Base-by-base conservation (phyloP, 1,140 invertebrate genomes). In the Sarcophaga peregrina region DNA sequence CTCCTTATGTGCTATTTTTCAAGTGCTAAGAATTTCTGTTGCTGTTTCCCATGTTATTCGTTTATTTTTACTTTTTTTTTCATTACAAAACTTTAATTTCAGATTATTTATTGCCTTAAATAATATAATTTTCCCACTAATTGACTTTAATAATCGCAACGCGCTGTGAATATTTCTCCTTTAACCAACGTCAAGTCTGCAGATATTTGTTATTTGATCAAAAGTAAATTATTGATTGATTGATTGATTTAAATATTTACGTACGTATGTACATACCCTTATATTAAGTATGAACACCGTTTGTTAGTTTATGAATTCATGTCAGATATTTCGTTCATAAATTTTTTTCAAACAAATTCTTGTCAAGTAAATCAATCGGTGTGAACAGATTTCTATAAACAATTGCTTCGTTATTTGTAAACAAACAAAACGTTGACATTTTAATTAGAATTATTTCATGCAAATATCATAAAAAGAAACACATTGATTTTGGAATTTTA, bases 281-380 rank as follows among this genome's bases (percentile, higher is more conserved):
- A 5, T 48, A 76, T 74, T 45, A 73, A 17, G 10, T 25, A 68
- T 8, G 0, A 68, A 68, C 5, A 68, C 17, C 20, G 15, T 68
- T 20, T 68, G n/a, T 6, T 20, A 9, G n/a, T 76, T 76, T 76
- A 50, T 78, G 17, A 78, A 78, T 78, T 78, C 75, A 17, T 78
- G 75, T 78, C 75, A 78, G 50, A 78, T 50, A 48, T 78, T 25
- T 50, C 8, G 17, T 78, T 78, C 75, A 78, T 50, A 78, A 50
- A 78, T 78, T 78, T 78, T 78, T 37, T 37, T 1, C 8, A n/a
- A 17, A 47, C 74, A 76, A 50, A 52, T 50, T 52, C 75, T 78
- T 78, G 75, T 78, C 75, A 78, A 50, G 75, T 50, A 78, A 78
- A 78, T 78, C 75, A 78, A 78, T 50, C 75, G 20, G 47, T 10